Evolutionary conservation across 2,113 vertebrate genomes (phyloP).

Genomic region (Coracopsis vasa): DNA sequence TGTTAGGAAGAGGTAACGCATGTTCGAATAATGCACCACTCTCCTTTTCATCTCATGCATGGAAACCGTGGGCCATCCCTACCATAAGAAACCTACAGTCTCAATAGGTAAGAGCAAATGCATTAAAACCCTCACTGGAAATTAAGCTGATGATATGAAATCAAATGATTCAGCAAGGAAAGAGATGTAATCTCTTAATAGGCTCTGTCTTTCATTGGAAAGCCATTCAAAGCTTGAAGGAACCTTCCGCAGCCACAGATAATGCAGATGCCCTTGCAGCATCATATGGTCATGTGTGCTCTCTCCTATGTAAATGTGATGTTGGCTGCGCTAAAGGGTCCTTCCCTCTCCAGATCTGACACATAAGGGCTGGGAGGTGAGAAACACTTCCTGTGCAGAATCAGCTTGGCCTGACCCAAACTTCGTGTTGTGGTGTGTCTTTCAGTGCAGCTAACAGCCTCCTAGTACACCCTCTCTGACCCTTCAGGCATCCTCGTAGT

Average conservation of each 20-base stretch:
- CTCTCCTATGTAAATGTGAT: rapidly evolving
- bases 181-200: neutral
- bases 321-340: neutral
- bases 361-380: neutral
- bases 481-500: neutral
- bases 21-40: neutral
- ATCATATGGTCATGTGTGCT: rapidly evolving
- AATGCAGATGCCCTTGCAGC: neutral
- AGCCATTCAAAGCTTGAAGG: neutral
- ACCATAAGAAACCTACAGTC: neutral
- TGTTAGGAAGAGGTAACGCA: neutral
- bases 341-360: neutral
- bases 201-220: neutral
- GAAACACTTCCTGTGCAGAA: neutral
- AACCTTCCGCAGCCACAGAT: neutral
- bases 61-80: neutral
- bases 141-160: neutral
- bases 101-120: neutral
- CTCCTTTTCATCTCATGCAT: neutral
- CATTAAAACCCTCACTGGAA: neutral
- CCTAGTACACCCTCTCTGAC: neutral
- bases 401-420: neutral
- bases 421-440: neutral
- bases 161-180: neutral
- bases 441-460: neutral